These are phyloP conservation scores for Rhineura floridana DNA, from an alignment of 2,113 vertebrate species.

Conservation along the genomic window DNA sequence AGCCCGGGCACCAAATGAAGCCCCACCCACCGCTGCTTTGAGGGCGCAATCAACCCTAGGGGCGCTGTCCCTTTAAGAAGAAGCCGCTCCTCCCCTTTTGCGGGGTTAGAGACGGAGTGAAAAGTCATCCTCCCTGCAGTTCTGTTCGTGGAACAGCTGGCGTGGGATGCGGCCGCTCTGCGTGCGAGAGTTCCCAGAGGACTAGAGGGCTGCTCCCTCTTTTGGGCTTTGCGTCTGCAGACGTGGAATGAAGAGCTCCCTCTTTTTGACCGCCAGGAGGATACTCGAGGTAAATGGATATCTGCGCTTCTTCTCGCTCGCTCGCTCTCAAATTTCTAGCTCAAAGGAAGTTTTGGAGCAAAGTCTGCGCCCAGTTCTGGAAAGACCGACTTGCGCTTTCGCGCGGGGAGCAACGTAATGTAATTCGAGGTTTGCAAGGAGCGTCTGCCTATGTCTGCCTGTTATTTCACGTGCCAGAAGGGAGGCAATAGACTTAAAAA, in stretches of 20 bases:
- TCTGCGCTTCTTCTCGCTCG: neutral
- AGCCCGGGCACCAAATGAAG: neutral
- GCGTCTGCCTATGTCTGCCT: neutral
- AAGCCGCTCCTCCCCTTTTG: neutral
- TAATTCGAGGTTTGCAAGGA: neutral
- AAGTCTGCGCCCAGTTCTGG: neutral
- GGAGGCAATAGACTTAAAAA: too few relatives aligned
- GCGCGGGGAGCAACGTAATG: neutral
- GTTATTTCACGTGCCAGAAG: too few relatives aligned
- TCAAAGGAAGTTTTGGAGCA: neutral
- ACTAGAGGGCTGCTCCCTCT: neutral
- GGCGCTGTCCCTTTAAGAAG: constrained; percentile 1
- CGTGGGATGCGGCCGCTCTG: neutral
- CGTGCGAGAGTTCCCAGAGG: neutral
- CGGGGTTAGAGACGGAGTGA: neutral
- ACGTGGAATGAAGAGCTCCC: neutral
- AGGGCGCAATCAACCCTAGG: neutral
- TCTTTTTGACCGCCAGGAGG: too few relatives aligned
- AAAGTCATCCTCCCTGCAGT: neutral
- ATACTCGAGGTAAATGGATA: neutral
- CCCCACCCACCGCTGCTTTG: neutral
- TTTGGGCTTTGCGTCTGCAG: neutral
- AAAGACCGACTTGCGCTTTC: neutral
- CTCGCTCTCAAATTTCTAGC: too few relatives aligned
- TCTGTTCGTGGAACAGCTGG: neutral